These are phyloP conservation scores for Phyllostomus hastatus DNA, from an alignment of 2,113 vertebrate species.

Conservation along the genomic window DNA sequence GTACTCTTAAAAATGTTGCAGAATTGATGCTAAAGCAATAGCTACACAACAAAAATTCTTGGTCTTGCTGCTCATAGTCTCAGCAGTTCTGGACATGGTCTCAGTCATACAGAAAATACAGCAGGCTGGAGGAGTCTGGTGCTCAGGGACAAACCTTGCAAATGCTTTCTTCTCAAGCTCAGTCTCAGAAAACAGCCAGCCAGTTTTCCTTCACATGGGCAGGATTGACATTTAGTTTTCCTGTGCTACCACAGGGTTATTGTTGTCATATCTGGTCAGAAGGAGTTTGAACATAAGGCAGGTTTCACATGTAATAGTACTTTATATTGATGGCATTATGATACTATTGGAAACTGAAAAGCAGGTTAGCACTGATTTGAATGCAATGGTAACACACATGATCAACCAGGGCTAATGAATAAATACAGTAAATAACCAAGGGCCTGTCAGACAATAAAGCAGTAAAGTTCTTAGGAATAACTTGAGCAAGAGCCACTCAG, in stretches of 20 bases:
- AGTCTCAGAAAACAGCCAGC: neutral
- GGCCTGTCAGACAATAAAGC: neutral
- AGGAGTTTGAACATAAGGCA: neutral
- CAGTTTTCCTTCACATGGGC: neutral
- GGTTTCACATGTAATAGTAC: neutral
- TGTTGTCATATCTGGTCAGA: neutral
- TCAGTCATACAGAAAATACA: neutral
- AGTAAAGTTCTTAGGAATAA: neutral
- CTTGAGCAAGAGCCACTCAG: neutral
- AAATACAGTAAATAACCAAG: neutral
- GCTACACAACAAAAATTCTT: neutral
- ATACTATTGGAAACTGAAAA: neutral
- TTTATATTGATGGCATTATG: neutral
- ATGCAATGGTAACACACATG: neutral
- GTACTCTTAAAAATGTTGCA: neutral
- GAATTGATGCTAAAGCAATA: neutral
- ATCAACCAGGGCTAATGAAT: neutral
- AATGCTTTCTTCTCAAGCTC: neutral
- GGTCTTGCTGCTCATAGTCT: neutral
- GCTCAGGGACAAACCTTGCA: neutral
- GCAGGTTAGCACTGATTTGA: neutral
- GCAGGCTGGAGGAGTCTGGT: neutral
- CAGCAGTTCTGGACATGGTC: neutral
- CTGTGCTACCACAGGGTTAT: neutral
- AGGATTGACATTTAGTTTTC: neutral